Conservation (phyloP, 2,888 invertebrate genomes). For the Thalpophila matura region DNA sequence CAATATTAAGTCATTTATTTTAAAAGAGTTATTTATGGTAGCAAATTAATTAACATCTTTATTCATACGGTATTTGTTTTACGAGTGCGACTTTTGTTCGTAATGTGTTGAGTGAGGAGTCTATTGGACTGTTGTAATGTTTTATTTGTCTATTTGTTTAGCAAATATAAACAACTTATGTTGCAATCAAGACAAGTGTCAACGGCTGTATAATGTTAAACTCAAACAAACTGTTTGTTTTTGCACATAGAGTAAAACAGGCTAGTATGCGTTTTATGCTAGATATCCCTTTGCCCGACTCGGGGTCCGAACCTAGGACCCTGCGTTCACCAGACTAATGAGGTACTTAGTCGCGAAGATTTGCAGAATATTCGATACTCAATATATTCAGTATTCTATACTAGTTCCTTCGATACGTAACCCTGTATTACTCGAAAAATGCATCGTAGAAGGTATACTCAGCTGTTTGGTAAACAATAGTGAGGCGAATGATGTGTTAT, state of each 20-base stretch:
- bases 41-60: background rate
- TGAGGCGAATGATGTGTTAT: background rate
- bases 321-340: too few relatives aligned
- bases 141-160: background rate
- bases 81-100: background rate
- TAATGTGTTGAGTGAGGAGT: background rate
- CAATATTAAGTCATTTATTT: background rate
- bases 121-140: constrained; percentile 1
- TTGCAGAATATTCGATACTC: too few relatives aligned
- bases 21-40: background rate
- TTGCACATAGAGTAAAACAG: too few relatives aligned
- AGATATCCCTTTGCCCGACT: too few relatives aligned
- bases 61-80: background rate
- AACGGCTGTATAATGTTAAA: background rate
- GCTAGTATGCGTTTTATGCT: too few relatives aligned
- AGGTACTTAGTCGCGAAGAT: too few relatives aligned
- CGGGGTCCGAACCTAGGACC: too few relatives aligned
- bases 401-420: too few relatives aligned
- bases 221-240: too few relatives aligned
- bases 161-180: background rate
- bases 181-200: constrained; percentile 9
- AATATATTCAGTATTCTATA: too few relatives aligned
- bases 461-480: constrained; percentile 21
- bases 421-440: background rate
- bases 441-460: background rate